phyloP scores from a whole-genome alignment of 2,113 vertebrate species.

The Melanerpes aurifrons region DNA sequence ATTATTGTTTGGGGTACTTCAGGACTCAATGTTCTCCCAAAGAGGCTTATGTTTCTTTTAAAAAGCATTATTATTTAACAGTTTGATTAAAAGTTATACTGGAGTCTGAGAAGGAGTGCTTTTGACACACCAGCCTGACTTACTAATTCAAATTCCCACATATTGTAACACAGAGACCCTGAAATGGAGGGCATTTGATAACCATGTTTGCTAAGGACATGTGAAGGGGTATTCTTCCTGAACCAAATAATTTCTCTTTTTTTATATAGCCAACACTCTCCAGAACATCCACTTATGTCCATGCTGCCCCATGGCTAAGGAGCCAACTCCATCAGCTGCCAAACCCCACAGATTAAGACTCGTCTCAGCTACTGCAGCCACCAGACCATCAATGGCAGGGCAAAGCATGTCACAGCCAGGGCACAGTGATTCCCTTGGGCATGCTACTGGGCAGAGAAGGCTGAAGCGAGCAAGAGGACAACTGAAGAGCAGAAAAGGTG shows the following conservation, averaged over 20 bases:
- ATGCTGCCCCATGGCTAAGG: background rate
- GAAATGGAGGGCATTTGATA: background rate
- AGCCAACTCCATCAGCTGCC: background rate
- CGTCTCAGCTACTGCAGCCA: background rate
- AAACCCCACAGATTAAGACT: background rate
- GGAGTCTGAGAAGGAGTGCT: background rate
- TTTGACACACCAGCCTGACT: background rate
- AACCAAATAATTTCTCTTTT: background rate
- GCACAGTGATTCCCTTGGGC: background rate
- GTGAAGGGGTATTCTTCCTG: background rate
- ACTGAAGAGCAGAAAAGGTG: background rate
- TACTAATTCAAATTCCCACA: background rate
- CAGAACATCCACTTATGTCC: background rate
- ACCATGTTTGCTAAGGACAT: background rate
- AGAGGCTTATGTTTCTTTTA: slow-evolving; percentile 37
- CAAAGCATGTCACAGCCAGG: background rate
- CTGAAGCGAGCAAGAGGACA: background rate
- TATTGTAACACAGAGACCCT: background rate
- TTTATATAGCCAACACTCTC: background rate
- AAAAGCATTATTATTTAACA: slow-evolving; percentile 18
- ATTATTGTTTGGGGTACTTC: background rate
- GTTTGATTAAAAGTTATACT: slow-evolving; percentile 19
- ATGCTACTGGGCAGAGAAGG: background rate
- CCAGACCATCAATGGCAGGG: background rate
- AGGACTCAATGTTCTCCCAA: background rate